A percentile compares a stretch with the other conserved stretches of the same genome.
Evolutionary conservation across 2,888 invertebrate species (phyloP).

Genomic region (Palloptera scutellata): DNA sequence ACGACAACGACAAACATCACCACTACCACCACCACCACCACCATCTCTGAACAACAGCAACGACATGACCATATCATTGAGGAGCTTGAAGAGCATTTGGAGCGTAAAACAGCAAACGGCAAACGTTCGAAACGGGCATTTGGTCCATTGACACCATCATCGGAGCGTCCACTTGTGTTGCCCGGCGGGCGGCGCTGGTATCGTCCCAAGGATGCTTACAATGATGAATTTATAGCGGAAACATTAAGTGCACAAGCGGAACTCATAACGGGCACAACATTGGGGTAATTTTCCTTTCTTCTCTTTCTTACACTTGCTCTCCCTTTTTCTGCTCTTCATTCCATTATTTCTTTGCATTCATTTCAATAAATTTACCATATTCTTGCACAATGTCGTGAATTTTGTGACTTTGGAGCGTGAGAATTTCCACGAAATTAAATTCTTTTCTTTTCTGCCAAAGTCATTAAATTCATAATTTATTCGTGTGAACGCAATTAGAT

Average conservation of each 20-base stretch:
- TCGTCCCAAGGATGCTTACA: constrained; percentile 86
- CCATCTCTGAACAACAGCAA: constrained; percentile 33
- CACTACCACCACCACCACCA: constrained; percentile 21
- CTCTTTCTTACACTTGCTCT: constrained; percentile 10
- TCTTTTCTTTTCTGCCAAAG: not conserved
- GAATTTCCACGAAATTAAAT: not conserved
- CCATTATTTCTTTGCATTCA: constrained; percentile 10
- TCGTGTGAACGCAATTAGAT: too few species aligned
- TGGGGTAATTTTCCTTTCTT: constrained; percentile 73
- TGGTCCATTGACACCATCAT: constrained; percentile 71
- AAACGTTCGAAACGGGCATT: constrained; percentile 66
- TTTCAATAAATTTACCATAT: not conserved
- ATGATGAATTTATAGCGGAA: constrained; percentile 87
- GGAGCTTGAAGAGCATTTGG: constrained; percentile 65
- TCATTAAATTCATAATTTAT: too few species aligned
- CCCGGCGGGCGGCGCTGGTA: constrained; percentile 83
- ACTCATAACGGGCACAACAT: constrained; percentile 81
- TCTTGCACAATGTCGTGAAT: not conserved
- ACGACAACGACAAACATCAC: not conserved
- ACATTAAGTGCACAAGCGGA: constrained; percentile 86
- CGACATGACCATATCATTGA: constrained; percentile 62
- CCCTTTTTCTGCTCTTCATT: constrained; percentile 10
- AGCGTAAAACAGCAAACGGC: constrained; percentile 65
- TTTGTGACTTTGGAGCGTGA: too few species aligned
- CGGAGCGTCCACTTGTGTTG: constrained; percentile 76